Evolutionary conservation across 2,797 vertebrate genomes (phyloP), one percentile per base, ranked within the genome.

Genomic region (Neosilurus mollespiculum): DNA sequence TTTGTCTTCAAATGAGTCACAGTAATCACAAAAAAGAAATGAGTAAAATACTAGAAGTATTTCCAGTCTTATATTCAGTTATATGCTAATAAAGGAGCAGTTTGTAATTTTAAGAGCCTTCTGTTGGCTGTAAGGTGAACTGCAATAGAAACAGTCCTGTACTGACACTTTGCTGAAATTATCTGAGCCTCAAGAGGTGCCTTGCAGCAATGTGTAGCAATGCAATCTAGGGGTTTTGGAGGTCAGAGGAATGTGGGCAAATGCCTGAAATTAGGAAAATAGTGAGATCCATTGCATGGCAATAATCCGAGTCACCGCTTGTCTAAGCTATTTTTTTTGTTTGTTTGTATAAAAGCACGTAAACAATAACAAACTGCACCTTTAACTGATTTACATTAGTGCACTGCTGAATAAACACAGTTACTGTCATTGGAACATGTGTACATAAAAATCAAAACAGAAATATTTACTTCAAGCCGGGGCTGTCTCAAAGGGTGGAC

Each of bases 291-390:
- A 51, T 20, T 37, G 18, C 20, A 58, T 59, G 54, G 15, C 72
- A 75, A 58, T 75, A 76, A 59, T 43, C 30, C 0, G 49, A 61
- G n/a, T 61, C 10, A 62, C 20, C n/a, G 58, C 30, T 43, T 14
- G 54, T 59, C 20, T 34, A 34, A 12, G 14, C 9, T 59, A 15
- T 37, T 3, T 14, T 1, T 15, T 37, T 3, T 14, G 0, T 15
- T 37, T 37, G 18, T 20, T 20, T 7, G 12, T 56, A 77, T 22
- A 77, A 62, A 78, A 78, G 43, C 77, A 79, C 15, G 30, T 79
- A 54, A 54, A 54, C 77, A 66, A 54, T 79, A n/a, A 79, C 62
- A 79, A 79, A 79, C 43, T 66, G 61, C 62, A 65, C 77, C 61
- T 79, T 79, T 79, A 54, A 65, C 43, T 79, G 16, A 51, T 54